phyloP scores from a whole-genome alignment of 2,888 invertebrate species.

The Drosophila sordidula region DNA sequence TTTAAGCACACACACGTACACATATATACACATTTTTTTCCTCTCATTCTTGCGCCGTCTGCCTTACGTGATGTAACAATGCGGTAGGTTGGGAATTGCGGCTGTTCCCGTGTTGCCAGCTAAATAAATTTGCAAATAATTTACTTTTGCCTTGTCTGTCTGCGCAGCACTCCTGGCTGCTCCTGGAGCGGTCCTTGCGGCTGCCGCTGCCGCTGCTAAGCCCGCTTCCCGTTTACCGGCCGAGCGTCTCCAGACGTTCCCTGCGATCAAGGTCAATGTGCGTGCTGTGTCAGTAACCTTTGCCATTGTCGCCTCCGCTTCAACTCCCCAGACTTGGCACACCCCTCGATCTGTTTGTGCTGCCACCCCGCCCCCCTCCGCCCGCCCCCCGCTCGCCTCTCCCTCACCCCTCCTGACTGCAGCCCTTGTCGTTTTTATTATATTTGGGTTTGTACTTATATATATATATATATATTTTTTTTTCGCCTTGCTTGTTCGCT shows the following conservation, averaged over 20 bases:
- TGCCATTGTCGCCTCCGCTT: slow-evolving; percentile 68
- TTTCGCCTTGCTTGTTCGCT: slow-evolving; percentile 25
- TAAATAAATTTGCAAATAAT: slow-evolving; percentile 78
- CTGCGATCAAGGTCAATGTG: slow-evolving; percentile 80
- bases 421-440: slow-evolving; percentile 64
- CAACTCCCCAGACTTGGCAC: slow-evolving; percentile 47
- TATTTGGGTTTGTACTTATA: slow-evolving; percentile 71
- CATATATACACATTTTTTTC: not conserved
- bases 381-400: slow-evolving; percentile 5
- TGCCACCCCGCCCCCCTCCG: slow-evolving; percentile 4
- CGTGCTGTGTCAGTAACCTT: slow-evolving; percentile 81
- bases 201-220: no score
- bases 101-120: slow-evolving; percentile 31
- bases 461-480: slow-evolving; percentile 33
- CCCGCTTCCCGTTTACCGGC: slow-evolving; percentile 15
- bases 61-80: slow-evolving; percentile 74
- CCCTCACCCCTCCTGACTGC: not conserved
- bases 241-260: slow-evolving; percentile 58
- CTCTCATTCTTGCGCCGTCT: slow-evolving; percentile 34
- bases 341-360: slow-evolving; percentile 39
- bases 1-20: no score
- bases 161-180: slow-evolving; percentile 11
- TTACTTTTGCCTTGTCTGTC: slow-evolving; percentile 54
- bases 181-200: slow-evolving; percentile 8
- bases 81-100: slow-evolving; percentile 75